Conservation (phyloP, 1,140 invertebrate genomes). For the Physella acuta region DNA sequence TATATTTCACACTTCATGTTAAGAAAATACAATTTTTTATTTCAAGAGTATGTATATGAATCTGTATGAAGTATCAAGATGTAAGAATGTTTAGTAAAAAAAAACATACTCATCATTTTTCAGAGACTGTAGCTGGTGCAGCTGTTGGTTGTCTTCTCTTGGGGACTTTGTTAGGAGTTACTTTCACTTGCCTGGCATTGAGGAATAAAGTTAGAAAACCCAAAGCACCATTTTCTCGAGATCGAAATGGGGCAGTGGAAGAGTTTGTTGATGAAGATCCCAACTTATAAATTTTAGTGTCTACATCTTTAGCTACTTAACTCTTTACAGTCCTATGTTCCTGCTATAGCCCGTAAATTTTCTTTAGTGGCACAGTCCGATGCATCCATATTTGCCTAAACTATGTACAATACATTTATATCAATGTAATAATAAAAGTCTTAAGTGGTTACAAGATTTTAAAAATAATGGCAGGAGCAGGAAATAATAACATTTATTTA, state of each 20-base stretch:
- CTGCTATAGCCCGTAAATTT: not conserved
- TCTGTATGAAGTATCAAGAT: not conserved
- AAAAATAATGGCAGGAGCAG: no score
- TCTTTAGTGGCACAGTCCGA: not conserved
- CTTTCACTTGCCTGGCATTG: constrained; percentile 33
- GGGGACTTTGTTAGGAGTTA: constrained; percentile 35
- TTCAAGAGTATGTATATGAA: not conserved
- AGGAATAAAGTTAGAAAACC: constrained; percentile 19
- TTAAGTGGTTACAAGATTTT: not conserved
- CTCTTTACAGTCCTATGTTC: not conserved
- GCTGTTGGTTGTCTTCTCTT: constrained; percentile 39
- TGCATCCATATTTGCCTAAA: not conserved
- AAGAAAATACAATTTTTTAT: not conserved
- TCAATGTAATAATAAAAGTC: not conserved
- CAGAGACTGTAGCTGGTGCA: constrained; percentile 38
- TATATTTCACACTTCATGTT: not conserved
- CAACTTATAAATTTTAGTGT: not conserved
- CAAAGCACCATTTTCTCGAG: constrained; percentile 34
- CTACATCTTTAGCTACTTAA: not conserved
- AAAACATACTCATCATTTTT: constrained; percentile 4
- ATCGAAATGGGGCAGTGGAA: constrained; percentile 32
- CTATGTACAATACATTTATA: not conserved
- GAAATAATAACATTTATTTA: no score
- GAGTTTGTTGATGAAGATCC: constrained; percentile 26
- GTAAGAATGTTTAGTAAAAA: not conserved